These are phyloP conservation scores for Tyria jacobaeae DNA, from an alignment of 2,888 invertebrate species.

Conservation along the genomic window DNA sequence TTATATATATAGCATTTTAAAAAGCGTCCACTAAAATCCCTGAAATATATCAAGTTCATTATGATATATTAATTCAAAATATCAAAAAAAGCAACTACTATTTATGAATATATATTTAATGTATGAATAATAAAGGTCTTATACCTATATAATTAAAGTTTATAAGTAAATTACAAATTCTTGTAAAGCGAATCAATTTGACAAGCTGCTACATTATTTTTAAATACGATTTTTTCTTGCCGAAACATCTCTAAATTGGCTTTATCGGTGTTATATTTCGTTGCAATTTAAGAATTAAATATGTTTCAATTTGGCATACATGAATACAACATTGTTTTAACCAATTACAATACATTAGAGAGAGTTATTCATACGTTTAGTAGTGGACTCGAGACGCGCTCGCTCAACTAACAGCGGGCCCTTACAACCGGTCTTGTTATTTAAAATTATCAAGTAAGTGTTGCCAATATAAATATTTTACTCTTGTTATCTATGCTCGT, in stretches of 20 bases:
- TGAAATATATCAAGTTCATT: no score
- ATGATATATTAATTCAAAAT: no score
- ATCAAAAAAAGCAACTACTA: no score
- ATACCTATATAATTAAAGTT: conserved; percentile 1
- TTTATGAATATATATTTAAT: no score
- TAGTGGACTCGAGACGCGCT: background rate
- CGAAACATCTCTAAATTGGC: conserved; percentile 22
- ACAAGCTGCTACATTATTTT: conserved; percentile 20
- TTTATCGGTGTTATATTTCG: conserved; percentile 14
- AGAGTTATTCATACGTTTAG: conserved; percentile 6
- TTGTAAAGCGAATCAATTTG: conserved; percentile 15
- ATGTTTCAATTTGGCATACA: conserved; percentile 15
- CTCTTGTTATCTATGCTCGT: background rate
- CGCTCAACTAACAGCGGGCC: no score
- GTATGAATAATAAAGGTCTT: no score
- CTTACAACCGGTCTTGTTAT: background rate
- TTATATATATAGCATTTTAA: no score
- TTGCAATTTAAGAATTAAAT: conserved; percentile 14
- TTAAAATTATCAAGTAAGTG: background rate
- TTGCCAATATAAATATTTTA: background rate
- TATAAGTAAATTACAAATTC: conserved; percentile 10
- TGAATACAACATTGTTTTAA: conserved; percentile 8
- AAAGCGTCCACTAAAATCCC: no score
- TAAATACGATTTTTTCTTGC: conserved; percentile 15
- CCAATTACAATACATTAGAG: conserved; percentile 3